Conservation (phyloP, 2,113 vertebrate species). For the Desmodus rotundus region DNA sequence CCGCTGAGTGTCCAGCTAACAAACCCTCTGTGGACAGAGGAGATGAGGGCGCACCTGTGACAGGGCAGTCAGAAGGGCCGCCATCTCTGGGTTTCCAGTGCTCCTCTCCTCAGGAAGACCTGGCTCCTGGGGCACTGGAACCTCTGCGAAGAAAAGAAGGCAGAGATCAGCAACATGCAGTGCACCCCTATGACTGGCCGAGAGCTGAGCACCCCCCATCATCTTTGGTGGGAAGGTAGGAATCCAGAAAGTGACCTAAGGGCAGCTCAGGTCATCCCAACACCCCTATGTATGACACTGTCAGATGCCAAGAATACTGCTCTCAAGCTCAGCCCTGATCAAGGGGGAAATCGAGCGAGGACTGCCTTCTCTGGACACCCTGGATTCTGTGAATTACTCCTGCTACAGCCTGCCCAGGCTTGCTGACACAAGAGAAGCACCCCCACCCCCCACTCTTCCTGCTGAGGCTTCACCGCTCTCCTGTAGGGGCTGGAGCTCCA, state of each 20-base stretch:
- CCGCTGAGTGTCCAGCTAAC: not conserved
- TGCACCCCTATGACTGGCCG: not conserved
- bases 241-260: not conserved
- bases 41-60: conserved; percentile 58
- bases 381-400: not conserved
- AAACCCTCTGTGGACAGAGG: not conserved
- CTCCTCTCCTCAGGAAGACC: conserved; percentile 18
- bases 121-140: conserved; percentile 10
- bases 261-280: not conserved
- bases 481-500: conserved; percentile 40
- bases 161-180: not conserved
- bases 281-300: not conserved
- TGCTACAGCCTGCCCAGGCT: not conserved
- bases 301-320: not conserved
- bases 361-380: not conserved
- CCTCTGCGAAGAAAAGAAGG: conserved; percentile 18
- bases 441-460: not conserved
- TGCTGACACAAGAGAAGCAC: not conserved
- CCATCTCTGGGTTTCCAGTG: conserved; percentile 57
- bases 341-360: not conserved
- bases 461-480: conserved; percentile 60
- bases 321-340: not conserved
- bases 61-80: conserved; percentile 65
- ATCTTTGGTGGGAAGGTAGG: not conserved
- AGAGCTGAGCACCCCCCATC: not conserved